Percentiles rank a stretch among this genome's conserved stretches.
Conservation (phyloP, 2,888 invertebrate genomes). For the Magallana nippona region DNA sequence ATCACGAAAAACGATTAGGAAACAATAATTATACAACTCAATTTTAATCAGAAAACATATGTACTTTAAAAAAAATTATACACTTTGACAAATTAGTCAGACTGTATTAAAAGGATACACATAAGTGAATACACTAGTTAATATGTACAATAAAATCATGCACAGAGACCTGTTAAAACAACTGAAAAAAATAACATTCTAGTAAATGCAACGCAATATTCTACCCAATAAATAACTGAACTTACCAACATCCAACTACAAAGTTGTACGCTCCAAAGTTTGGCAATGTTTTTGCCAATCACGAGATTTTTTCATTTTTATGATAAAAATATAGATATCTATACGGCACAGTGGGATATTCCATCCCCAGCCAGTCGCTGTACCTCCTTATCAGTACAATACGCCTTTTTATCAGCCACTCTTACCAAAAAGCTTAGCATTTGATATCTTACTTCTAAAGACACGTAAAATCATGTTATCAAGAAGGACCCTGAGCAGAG, state of each 20-base stretch:
- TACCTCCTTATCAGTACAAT: background rate
- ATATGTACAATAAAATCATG: too few species aligned
- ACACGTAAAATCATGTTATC: background rate
- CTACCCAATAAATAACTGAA: background rate
- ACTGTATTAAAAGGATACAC: too few species aligned
- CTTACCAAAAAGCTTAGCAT: background rate
- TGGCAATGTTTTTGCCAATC: background rate
- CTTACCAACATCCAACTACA: constrained; percentile 18
- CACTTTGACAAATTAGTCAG: too few species aligned
- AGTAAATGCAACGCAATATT: too few species aligned
- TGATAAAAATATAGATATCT: constrained; percentile 22
- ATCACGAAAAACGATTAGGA: too few species aligned
- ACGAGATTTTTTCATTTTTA: background rate
- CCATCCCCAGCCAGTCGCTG: background rate
- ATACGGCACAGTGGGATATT: background rate
- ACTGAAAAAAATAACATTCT: too few species aligned
- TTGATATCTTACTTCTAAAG: background rate
- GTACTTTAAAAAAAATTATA: too few species aligned
- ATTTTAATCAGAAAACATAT: too few species aligned
- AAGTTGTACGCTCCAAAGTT: background rate
- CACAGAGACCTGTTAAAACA: too few species aligned
- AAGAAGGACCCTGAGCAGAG: background rate
- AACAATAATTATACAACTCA: too few species aligned
- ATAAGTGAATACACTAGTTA: too few species aligned
- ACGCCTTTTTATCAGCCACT: background rate